These are phyloP conservation scores for Orchesella cincta DNA, from an alignment of 1,140 invertebrate genomes.

Conservation along the genomic window DNA sequence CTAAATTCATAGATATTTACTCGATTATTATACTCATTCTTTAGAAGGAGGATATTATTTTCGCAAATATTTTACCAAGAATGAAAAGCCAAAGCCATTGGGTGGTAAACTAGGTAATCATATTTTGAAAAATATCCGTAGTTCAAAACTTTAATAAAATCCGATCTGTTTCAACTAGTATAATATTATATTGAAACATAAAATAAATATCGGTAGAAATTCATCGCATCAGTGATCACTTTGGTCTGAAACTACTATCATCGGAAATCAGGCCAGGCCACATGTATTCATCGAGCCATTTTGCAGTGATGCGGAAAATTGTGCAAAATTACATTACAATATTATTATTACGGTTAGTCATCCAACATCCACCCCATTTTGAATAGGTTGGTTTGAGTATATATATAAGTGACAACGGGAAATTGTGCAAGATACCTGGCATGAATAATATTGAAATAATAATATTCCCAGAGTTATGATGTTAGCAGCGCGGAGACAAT, in stretches of 20 bases:
- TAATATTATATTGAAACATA: not conserved
- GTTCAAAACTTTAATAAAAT: too few species aligned
- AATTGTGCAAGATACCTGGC: not conserved
- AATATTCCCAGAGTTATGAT: not conserved
- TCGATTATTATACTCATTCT: too few species aligned
- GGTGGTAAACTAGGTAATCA: too few species aligned
- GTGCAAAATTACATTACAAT: constrained; percentile 13
- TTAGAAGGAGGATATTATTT: too few species aligned
- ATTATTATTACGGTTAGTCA: not conserved
- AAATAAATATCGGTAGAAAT: not conserved
- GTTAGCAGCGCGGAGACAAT: not conserved
- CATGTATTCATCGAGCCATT: constrained; percentile 7
- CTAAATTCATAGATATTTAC: too few species aligned
- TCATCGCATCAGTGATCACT: not conserved
- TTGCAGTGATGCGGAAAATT: constrained; percentile 26
- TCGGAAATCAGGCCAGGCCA: constrained; percentile 24
- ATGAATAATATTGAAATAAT: constrained; percentile 9
- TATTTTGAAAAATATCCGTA: too few species aligned
- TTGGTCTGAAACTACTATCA: not conserved
- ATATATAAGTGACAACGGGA: constrained; percentile 9
- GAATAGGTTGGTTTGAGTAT: not conserved
- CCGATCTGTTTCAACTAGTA: too few species aligned
- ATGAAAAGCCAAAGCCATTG: too few species aligned
- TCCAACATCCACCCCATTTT: not conserved
- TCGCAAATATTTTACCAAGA: too few species aligned